Conservation (phyloP, 2,888 invertebrate species). For the Stenchaetothrips biformis region DNA sequence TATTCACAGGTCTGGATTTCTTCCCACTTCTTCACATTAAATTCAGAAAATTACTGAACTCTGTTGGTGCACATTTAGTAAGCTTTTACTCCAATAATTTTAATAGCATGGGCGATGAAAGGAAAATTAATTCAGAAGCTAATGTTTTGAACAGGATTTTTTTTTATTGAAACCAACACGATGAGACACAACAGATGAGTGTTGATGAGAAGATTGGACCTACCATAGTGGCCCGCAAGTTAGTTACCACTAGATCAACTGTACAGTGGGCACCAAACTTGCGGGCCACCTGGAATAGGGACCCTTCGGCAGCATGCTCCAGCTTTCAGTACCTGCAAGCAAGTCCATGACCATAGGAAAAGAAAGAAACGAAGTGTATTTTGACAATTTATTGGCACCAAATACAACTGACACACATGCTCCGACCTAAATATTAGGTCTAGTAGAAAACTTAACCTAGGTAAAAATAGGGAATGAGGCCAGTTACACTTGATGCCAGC, state of each 20-base stretch:
- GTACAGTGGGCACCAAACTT: slow-evolving; percentile 5
- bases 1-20: too few relatives aligned
- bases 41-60: too few relatives aligned
- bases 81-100: too few relatives aligned
- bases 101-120: not conserved
- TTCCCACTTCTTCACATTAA: too few relatives aligned
- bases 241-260: slow-evolving; percentile 15
- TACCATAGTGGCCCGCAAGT: slow-evolving; percentile 18
- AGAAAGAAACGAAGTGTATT: not conserved
- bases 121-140: not conserved
- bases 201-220: not conserved
- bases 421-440: slow-evolving; percentile 12
- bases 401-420: not conserved
- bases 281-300: not conserved
- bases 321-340: not conserved
- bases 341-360: not conserved
- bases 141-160: not conserved
- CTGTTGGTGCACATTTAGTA: too few relatives aligned
- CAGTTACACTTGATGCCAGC: not conserved
- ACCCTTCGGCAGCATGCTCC: not conserved
- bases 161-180: not conserved
- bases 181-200: not conserved
- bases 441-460: not conserved
- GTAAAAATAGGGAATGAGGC: not conserved
- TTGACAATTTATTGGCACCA: slow-evolving; percentile 10